Conservation (phyloP, 2,113 vertebrate genomes). For the Chaetodon trifascialis region DNA sequence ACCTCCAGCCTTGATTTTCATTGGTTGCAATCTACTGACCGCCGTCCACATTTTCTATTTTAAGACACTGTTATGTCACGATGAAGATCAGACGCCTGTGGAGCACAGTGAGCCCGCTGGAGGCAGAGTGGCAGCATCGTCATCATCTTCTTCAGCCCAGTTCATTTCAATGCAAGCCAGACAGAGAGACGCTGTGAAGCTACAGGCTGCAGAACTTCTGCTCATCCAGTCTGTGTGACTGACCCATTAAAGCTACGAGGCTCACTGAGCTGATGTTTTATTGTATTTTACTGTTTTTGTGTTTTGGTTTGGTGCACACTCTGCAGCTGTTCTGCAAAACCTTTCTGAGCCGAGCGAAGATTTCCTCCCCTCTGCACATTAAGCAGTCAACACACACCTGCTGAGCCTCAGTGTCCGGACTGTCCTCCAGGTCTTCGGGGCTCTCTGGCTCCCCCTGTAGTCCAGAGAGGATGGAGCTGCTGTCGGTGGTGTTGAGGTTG, state of each 20-base stretch:
- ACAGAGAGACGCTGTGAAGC: slow-evolving; percentile 19
- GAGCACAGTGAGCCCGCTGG: not conserved
- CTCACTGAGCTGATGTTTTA: not conserved
- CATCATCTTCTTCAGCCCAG: slow-evolving; percentile 21
- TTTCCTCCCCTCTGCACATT: not conserved
- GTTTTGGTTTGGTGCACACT: not conserved
- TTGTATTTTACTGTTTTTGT: not conserved
- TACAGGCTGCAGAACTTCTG: not conserved
- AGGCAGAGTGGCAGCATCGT: slow-evolving; percentile 5
- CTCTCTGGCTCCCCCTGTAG: slow-evolving; percentile 81
- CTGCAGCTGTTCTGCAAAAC: slow-evolving; percentile 2
- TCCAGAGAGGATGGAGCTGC: slow-evolving; percentile 83
- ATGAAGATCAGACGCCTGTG: slow-evolving; percentile 10
- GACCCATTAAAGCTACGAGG: slow-evolving; percentile 13
- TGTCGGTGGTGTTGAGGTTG: slow-evolving; percentile 79
- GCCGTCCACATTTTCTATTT: not conserved
- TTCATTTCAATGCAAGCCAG: slow-evolving; percentile 13
- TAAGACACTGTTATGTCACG: slow-evolving; percentile 13
- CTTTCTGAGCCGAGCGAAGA: not conserved
- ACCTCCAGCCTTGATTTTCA: not conserved
- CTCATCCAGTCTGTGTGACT: slow-evolving; percentile 36
- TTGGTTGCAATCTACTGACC: not conserved
- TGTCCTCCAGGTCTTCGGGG: slow-evolving; percentile 66
- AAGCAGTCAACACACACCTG: slow-evolving; percentile 83
- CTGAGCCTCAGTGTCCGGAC: slow-evolving; percentile 79